Base-by-base conservation (phyloP, 1,140 invertebrate species). In the Panulirus ornatus region DNA sequence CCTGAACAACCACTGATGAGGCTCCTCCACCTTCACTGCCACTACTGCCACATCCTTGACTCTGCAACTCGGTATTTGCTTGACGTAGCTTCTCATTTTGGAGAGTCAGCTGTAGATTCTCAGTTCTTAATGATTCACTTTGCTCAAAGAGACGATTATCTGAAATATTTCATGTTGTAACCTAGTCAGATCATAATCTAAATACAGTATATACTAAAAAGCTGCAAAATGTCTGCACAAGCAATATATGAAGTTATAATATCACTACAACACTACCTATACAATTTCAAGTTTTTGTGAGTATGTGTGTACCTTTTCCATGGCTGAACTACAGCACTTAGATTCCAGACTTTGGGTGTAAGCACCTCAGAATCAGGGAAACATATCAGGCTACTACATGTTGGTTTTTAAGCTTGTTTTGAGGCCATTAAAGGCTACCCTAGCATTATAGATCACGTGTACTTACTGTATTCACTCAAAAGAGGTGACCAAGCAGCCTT, bases 131-230 rank as follows among this genome's bases (percentile, higher is more conserved):
- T 51, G 96, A 95, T 92, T 97, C 96, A 22, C 96, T 95, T 94
- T 95, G 96, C 92, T 98, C 97, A 94, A 98, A 97, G 19, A 98
- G 94, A 91, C 96, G 96, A 94, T 97, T 98, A 94, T 98, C 97
- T 98, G 94, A 40, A 83, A 76, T n/a, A n/a, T n/a, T n/a, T n/a
- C n/a, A n/a, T n/a, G n/a, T n/a, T n/a, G n/a, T n/a, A n/a, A n/a
- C n/a, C n/a, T 63, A 34, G 70, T 0, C 44, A 84, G n/a, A 38
- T 27, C n/a, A 51, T 38, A 54, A 9, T 14, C 5, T 3, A n/a
- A n/a, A n/a, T n/a, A n/a, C n/a, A 34, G 66, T 34, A 40, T 76
- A 30, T 71, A 38, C 9, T 11, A 54, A 19, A 9, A 75, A 58
- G 38, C 16, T 22, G 36, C 34, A 47, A 73, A 51, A 22, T 1